phyloP scores from a whole-genome alignment of 2,797 vertebrate species.

The Meriones psammophilus region DNA sequence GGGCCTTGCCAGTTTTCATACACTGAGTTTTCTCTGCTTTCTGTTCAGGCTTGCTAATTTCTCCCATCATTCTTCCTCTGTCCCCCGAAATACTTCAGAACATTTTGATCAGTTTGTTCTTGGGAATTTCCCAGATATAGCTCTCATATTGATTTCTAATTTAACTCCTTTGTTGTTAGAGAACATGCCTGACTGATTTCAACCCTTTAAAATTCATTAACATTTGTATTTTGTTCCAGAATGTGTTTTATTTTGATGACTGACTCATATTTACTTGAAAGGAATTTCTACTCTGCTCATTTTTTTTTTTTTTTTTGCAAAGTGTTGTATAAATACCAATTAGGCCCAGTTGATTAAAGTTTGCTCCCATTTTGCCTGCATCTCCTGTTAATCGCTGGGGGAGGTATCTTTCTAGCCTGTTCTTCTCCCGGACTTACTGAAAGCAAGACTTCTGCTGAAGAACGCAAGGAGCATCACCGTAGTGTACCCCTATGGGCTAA shows the following conservation, averaged over 20 bases:
- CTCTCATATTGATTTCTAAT: slow-evolving; percentile 19
- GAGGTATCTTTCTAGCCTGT: slow-evolving; percentile 1
- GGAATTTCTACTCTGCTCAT: not conserved
- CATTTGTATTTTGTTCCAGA: not conserved
- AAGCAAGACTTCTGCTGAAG: not conserved
- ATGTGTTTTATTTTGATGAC: slow-evolving; percentile 24
- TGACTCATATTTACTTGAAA: slow-evolving; percentile 2
- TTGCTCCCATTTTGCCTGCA: not conserved
- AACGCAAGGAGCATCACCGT: not conserved
- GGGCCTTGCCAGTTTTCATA: not conserved
- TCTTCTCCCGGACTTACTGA: not conserved
- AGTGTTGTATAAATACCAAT: not conserved
- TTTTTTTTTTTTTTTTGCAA: not conserved
- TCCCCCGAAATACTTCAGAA: not conserved
- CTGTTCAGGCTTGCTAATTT: not conserved
- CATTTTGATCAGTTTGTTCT: not conserved
- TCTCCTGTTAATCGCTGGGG: not conserved
- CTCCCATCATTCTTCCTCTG: not conserved
- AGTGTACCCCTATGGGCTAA: not conserved
- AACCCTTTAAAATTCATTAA: not conserved
- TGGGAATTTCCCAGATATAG: not conserved
- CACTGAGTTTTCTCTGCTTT: not conserved
- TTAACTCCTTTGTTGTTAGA: slow-evolving; percentile 13
- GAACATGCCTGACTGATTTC: not conserved
- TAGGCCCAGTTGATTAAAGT: slow-evolving; percentile 23